Evolutionary conservation across 2,888 invertebrate species (phyloP), one percentile per base, ranked within the genome.

Genomic region (Stomorhina lunata): DNA sequence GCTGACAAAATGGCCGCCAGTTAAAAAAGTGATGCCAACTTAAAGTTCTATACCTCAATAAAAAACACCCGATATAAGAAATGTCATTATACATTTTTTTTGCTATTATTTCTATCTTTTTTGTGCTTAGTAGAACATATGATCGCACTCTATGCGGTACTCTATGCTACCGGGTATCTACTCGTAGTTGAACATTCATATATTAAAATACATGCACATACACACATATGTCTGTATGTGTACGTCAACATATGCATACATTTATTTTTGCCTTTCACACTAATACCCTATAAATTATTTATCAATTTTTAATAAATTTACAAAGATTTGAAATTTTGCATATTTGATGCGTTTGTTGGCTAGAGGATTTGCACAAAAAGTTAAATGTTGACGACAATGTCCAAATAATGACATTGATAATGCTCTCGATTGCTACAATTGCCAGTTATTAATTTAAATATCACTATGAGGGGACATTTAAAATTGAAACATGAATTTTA

Each of bases 231-330:
- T n/a, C n/a, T 34, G 4, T 25, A 22, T n/a, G 10, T 37, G 22
- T 61, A n/a, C n/a, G 43, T 32, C 2, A 0, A 12, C 4, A 25
- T 12, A 2, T 20, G 15, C n/a, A 25, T 53, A 20, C 29, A 29
- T 25, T 9, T 15, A 48, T n/a, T 9, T 17, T 45, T 5, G 45
- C 27, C 15, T 61, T 77, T 68, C 22, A 76, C 22, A 59, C 32
- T 68, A 77, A 77, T 77, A 34, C 53, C 77, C 32, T 43, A 61
- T 77, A 53, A 73, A 37, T 73, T 63, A 77, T 48, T 61, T 32
- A 61, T 48, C 45, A 57, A 77, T 61, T 77, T 61, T 43, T 53
- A 37, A 57, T 57, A 76, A 61, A 77, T 53, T 17, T 12, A 69
- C 2, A 53, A n/a, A 40, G 22, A 43, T 61, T 68, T 57, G 37